Percentiles rank a stretch among this genome's conserved stretches.
Conservation (phyloP, 2,797 vertebrate species). For the Pangasius krempfi region DNA sequence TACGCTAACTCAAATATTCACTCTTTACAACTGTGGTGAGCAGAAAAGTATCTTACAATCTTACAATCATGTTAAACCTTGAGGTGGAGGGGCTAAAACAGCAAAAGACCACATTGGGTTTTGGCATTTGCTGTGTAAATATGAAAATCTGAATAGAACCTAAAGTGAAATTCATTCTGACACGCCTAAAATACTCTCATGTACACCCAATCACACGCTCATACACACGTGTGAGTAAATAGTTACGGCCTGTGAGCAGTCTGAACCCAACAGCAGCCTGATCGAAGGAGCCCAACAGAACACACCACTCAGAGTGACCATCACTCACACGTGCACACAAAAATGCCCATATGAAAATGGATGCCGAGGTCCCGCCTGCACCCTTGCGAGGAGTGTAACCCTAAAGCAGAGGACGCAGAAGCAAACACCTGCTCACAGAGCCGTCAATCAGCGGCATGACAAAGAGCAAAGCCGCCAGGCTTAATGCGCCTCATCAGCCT, state of each 20-base stretch:
- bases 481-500: slow-evolving; percentile 61
- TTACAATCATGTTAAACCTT: neutral
- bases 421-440: slow-evolving; percentile 50
- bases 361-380: slow-evolving; percentile 7
- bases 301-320: neutral
- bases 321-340: neutral
- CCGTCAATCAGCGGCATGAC: slow-evolving; percentile 49
- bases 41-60: neutral
- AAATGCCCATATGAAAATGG: neutral
- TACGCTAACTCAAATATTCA: neutral
- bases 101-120: neutral
- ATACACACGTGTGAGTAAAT: neutral
- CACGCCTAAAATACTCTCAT: neutral
- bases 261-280: neutral
- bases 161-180: neutral
- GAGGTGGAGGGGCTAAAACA: neutral
- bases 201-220: neutral
- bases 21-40: neutral
- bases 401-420: slow-evolving; percentile 31
- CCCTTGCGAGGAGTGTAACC: neutral
- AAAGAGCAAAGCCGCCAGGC: slow-evolving; percentile 48
- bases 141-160: neutral
- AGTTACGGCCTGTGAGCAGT: neutral
- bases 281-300: neutral
- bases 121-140: neutral